Evolutionary conservation across 2,888 invertebrate species (phyloP).

Genomic region (Parascotia fuliginaria): DNA sequence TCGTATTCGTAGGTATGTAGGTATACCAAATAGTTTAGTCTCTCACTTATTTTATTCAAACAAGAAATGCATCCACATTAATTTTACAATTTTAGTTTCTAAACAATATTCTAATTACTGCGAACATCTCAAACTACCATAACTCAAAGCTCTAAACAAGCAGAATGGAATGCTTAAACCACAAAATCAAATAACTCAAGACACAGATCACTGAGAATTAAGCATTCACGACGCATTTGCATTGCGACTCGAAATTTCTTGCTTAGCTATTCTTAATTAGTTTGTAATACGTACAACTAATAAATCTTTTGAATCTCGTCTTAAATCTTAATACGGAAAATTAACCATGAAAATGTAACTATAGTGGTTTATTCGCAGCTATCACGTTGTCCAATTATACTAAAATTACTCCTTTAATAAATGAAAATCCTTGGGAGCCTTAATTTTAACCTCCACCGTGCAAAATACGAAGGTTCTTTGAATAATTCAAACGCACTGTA

Average conservation of each 20-base stretch:
- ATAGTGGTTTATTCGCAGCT: conserved; percentile 18
- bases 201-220: not conserved
- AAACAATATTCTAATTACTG: not conserved
- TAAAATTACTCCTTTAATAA: conserved; percentile 66
- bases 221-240: conserved; percentile 3
- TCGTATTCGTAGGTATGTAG: too few relatives aligned
- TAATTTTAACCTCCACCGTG: conserved; percentile 56
- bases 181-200: not conserved
- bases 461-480: conserved; percentile 47
- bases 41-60: too few relatives aligned
- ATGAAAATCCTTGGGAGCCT: conserved; percentile 57
- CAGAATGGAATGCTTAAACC: not conserved
- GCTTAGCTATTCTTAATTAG: not conserved
- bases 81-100: too few relatives aligned
- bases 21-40: too few relatives aligned
- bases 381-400: conserved; percentile 55
- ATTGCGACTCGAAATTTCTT: not conserved
- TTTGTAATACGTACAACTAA: conserved; percentile 5
- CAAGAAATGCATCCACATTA: too few relatives aligned
- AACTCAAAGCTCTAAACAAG: not conserved
- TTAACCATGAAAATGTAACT: conserved; percentile 39
- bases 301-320: conserved; percentile 15
- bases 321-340: conserved; percentile 42
- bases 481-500: conserved; percentile 56
- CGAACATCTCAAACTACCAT: not conserved